phyloP scores from a whole-genome alignment of 2,888 invertebrate genomes.

The Cactoblastis cactorum region DNA sequence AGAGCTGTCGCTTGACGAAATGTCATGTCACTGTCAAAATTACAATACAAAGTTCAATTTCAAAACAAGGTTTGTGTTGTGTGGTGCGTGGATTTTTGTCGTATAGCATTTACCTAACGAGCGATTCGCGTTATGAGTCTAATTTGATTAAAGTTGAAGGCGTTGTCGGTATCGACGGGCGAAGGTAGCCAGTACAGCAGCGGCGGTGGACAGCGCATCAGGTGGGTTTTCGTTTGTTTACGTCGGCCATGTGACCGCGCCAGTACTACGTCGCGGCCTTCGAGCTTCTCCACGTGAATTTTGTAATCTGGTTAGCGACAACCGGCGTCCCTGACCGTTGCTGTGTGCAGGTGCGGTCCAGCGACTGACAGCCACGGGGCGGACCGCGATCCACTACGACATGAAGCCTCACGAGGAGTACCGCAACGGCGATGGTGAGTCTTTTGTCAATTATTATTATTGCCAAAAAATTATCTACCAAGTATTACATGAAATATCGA shows the following conservation, averaged over 20 bases:
- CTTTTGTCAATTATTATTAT: not conserved
- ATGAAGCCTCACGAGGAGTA: constrained; percentile 57
- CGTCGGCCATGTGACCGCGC: constrained; percentile 43
- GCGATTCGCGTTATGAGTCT: constrained; percentile 17
- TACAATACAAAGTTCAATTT: constrained; percentile 7
- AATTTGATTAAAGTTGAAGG: constrained; percentile 17
- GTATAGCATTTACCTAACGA: constrained; percentile 13
- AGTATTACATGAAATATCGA: not conserved
- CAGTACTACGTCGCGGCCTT: constrained; percentile 37
- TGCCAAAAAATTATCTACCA: not conserved
- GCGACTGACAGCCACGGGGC: constrained; percentile 18
- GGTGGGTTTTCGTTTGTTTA: constrained; percentile 46
- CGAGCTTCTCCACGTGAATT: constrained; percentile 13
- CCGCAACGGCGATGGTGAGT: constrained; percentile 60
- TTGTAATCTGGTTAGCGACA: constrained; percentile 39
- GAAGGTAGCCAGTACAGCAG: constrained; percentile 13
- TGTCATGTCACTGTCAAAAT: constrained; percentile 9
- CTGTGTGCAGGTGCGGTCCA: constrained; percentile 20
- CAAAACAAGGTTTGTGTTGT: constrained; percentile 8
- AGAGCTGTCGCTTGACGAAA: not conserved
- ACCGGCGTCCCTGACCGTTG: constrained; percentile 14
- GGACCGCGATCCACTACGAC: constrained; percentile 21
- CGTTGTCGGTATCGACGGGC: constrained; percentile 8
- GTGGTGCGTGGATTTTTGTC: not conserved
- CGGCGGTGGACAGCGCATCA: constrained; percentile 31